Evolutionary conservation across 2,797 vertebrate genomes (phyloP), one percentile per base, ranked within the genome.

Genomic region (Danio aesculapii): DNA sequence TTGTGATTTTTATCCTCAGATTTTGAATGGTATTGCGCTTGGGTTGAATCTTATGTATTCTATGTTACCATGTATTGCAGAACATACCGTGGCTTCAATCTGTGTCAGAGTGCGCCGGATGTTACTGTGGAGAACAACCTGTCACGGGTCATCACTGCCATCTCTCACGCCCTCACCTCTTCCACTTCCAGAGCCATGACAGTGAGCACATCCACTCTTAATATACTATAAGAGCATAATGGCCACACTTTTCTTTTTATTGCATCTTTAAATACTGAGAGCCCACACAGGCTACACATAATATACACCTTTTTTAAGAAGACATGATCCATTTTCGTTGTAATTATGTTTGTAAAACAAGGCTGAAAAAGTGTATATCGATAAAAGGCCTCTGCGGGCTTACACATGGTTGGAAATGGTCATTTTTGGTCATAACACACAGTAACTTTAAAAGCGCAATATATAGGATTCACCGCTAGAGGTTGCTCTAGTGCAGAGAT

Each of bases 91-190:
- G 98, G 98, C 52, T 99, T 95, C 91, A 98, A 85, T 85, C 88
- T 97, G 76, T 91, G 96, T 6, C 96, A 93, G 64, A 81, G 89
- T 57, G 91, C 95, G 68, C 93, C 96, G 6, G 98, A 99, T 30
- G 91, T 97, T 81, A 98, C 96, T 7, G 71, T 98, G 89, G 98
- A 99, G 87, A 99, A 99, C 90, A 99, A 97, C 86, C 92, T 99
- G 75, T 99, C 98, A 6, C 94, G 97, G 76, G 96, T 99, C 19
- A 89, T 98, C 73, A 95, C 96, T 0, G 95, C 95, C 0, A 91
- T 99, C 87, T 97, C 95, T 58, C 97, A 97, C 0, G 96, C 96
- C 0, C 87, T 99, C 64, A 94, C 96, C 80, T 95, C 95, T 2
- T 98, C 98, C 30, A 96, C 96, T 85, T 97, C 97, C 4, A 94